Conservation (phyloP, 1,140 invertebrate species). For the Drosophila rhopaloa region DNA sequence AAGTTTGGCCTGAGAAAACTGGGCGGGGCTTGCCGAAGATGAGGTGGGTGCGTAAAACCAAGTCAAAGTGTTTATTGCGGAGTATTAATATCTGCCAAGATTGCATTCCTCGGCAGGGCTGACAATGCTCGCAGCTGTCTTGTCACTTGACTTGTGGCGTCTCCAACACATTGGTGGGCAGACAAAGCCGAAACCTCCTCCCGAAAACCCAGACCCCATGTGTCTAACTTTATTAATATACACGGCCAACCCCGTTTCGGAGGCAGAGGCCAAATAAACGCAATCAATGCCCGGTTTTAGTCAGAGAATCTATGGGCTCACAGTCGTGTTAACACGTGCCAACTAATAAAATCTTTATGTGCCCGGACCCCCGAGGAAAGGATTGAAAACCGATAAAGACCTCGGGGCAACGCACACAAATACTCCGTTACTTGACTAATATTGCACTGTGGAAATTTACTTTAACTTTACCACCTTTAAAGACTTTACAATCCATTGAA, state of each 20-base stretch:
- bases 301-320: constrained; percentile 35
- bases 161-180: constrained; percentile 16
- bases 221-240: constrained; percentile 60
- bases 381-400: constrained; percentile 69
- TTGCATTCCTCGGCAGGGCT: constrained; percentile 21
- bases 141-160: constrained; percentile 36
- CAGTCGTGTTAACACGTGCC: constrained; percentile 65
- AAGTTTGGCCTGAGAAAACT: constrained; percentile 28
- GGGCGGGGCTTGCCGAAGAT: constrained; percentile 13
- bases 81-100: constrained; percentile 62
- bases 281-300: constrained; percentile 45
- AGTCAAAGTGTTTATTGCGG: constrained; percentile 56
- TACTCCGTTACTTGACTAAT: constrained; percentile 19
- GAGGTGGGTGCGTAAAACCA: constrained; percentile 6
- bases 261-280: constrained; percentile 21
- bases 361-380: constrained; percentile 42
- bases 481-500: too few species aligned
- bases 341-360: constrained; percentile 80
- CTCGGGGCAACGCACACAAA: constrained; percentile 39
- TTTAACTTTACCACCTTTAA: background rate
- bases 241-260: constrained; percentile 1
- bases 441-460: constrained; percentile 1
- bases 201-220: background rate
- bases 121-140: background rate
- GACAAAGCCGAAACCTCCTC: constrained; percentile 5